A percentile compares a stretch with the other conserved stretches of the same genome.
Conservation (phyloP, 2,888 invertebrate genomes). For the Alloplasta piceator region DNA sequence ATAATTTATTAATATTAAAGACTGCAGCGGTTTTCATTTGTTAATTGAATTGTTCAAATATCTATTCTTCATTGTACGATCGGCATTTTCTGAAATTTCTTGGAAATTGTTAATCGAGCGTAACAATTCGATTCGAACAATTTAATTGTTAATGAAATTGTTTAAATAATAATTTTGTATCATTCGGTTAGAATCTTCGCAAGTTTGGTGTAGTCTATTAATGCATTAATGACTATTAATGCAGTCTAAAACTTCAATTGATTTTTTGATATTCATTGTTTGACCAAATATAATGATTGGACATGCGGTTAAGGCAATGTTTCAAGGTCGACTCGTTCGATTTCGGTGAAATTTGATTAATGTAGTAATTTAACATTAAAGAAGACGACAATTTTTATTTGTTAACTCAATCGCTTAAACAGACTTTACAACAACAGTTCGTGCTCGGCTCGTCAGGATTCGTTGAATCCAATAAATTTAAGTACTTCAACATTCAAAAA, state of each 20-base stretch:
- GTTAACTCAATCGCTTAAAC: slow-evolving; percentile 33
- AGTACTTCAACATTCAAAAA: slow-evolving; percentile 34
- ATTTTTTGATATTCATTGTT: slow-evolving; percentile 37
- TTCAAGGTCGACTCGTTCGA: slow-evolving; percentile 32
- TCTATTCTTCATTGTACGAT: slow-evolving; percentile 7
- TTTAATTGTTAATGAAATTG: slow-evolving; percentile 29
- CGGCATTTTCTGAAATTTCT: slow-evolving; percentile 18
- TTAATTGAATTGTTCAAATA: slow-evolving; percentile 34
- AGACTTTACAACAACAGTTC: slow-evolving; percentile 31
- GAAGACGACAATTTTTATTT: slow-evolving; percentile 34
- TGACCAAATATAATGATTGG: slow-evolving; percentile 34
- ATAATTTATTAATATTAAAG: slow-evolving; percentile 34
- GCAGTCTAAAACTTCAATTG: slow-evolving; percentile 34
- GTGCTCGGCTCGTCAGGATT: slow-evolving; percentile 31
- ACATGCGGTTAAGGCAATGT: slow-evolving; percentile 28
- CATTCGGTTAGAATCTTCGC: slow-evolving; percentile 30
- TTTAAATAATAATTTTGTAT: slow-evolving; percentile 30
- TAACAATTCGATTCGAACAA: slow-evolving; percentile 31
- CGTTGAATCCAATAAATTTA: slow-evolving; percentile 30
- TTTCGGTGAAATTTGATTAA: slow-evolving; percentile 29
- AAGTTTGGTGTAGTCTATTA: slow-evolving; percentile 34
- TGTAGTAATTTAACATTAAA: slow-evolving; percentile 24
- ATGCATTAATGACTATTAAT: slow-evolving; percentile 33
- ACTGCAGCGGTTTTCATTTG: slow-evolving; percentile 37
- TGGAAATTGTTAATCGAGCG: slow-evolving; percentile 34